These are phyloP conservation scores for Theonella swinhoei DNA, from an alignment of 37 sponge, comb jelly and placozoan species.

Conservation along the genomic window DNA sequence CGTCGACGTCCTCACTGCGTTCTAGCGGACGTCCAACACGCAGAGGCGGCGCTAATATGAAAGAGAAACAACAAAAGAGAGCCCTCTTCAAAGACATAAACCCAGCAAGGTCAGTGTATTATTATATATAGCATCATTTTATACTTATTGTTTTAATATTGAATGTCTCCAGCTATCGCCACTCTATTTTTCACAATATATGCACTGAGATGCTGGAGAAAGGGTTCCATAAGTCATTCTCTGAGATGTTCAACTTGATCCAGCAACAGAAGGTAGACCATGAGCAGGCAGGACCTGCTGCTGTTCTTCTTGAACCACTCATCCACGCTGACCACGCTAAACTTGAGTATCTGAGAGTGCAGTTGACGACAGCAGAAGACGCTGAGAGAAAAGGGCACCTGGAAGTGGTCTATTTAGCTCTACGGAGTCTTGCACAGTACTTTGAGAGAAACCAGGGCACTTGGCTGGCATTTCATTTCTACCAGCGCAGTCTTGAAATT, in stretches of 20 bases:
- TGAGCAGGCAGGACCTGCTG: conserved; percentile 67
- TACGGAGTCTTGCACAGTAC: conserved; percentile 70
- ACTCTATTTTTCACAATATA: conserved; percentile 78
- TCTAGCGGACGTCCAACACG: conserved; percentile 1
- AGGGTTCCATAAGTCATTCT: conserved; percentile 82
- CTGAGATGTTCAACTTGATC: conserved; percentile 70
- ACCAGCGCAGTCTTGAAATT: conserved; percentile 78
- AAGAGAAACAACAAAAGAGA: background rate
- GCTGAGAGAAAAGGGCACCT: conserved; percentile 58
- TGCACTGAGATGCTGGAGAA: conserved; percentile 77
- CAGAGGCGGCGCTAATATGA: background rate
- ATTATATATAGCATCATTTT: no score
- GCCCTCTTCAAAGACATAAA: background rate
- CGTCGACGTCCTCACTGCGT: background rate
- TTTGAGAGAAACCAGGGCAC: conserved; percentile 77
- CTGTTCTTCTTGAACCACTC: conserved; percentile 62
- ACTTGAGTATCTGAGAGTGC: conserved; percentile 55
- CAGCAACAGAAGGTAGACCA: conserved; percentile 69
- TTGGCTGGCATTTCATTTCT: conserved; percentile 90
- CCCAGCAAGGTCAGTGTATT: conserved; percentile 22
- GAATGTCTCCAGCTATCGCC: conserved; percentile 62
- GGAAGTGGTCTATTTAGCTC: conserved; percentile 66
- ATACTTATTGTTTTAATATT: no score
- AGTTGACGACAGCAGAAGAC: conserved; percentile 51
- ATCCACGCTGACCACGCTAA: conserved; percentile 64